Evolutionary conservation across 35 echinoderm and acorn worm genomes (phyloP), one percentile per base, ranked within the genome.

Genomic region (Lytechinus pictus): DNA sequence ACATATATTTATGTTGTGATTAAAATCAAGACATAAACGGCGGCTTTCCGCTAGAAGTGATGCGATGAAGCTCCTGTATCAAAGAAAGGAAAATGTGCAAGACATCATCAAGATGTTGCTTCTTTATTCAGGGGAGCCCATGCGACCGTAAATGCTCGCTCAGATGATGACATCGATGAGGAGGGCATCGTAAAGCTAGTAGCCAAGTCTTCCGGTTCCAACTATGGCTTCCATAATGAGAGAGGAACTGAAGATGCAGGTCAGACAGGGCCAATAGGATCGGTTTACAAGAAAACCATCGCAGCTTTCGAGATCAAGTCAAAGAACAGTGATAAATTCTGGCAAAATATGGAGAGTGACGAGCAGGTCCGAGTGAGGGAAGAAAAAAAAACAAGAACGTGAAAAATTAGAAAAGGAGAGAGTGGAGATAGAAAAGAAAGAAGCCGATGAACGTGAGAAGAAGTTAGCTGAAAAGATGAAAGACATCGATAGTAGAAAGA

Each of bases 141-240:
- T 95, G 95, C 97, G 8, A 99, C 97, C 19, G 96, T 99, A 54
- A 99, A 99, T 56, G 98, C 98, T 89, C 71, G 98, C 12, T 94
- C 95, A 54, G 98, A 99, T 55, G 98, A 99, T 44, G 98, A 99
- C 54, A 97, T 99, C 6, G 98, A 99, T 1, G 95, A 97, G 21
- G 95, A 97, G 19, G 57, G 61, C 6, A 96, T 99, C 86, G 91
- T 98, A 10, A 96, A 97, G 14, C 98, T 97, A 71, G 98, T 99
- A 14, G 33, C 96, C 33, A 97, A 98, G 14, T 97, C 98, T 19
- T 99, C 98, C 27, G 98, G 98, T 28, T 98, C 98, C 24, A 99
- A 99, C 90, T 99, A 99, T 54, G 97, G 98, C 95, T 98, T 99
- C 97, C 98, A 99, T 92, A 99, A 99, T 71, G 98, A 99, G 89